Conservation (phyloP, 2,797 vertebrate species). For the Acanthurus leucopareius region DNA sequence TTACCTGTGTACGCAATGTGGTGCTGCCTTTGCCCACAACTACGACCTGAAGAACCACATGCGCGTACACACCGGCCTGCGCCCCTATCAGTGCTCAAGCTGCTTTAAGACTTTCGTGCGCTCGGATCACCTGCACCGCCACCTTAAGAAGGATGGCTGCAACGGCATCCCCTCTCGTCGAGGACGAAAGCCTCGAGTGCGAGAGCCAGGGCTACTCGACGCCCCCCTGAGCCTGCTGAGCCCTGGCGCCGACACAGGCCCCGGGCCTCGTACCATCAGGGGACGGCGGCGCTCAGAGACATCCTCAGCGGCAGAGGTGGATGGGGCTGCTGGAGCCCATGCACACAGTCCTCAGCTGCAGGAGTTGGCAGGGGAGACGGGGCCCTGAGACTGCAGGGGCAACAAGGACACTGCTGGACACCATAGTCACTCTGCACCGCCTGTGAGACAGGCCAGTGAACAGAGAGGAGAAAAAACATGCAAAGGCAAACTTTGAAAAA, state of each 20-base stretch:
- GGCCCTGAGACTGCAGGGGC: constrained; percentile 74
- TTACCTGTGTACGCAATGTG: constrained; percentile 97
- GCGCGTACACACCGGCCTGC: constrained; percentile 97
- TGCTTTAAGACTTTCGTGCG: constrained; percentile 99
- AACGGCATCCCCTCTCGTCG: constrained; percentile 95
- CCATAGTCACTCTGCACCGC: constrained; percentile 76
- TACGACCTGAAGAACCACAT: constrained; percentile 99
- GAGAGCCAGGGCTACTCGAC: constrained; percentile 85
- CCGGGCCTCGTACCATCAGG: constrained; percentile 77
- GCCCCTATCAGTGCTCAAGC: constrained; percentile 99
- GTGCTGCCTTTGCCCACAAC: constrained; percentile 98
- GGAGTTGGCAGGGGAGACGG: constrained; percentile 75
- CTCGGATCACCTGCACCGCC: constrained; percentile 97
- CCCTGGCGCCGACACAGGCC: constrained; percentile 62
- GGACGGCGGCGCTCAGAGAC: constrained; percentile 81
- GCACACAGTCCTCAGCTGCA: constrained; percentile 81
- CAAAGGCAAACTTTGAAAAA: constrained; percentile 85
- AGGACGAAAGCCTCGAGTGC: constrained; percentile 92
- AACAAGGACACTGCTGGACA: constrained; percentile 75
- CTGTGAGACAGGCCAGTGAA: constrained; percentile 79
- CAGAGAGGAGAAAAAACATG: constrained; percentile 83
- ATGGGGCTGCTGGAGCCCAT: constrained; percentile 67
- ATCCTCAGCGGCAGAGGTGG: constrained; percentile 58
- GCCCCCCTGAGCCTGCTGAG: constrained; percentile 70
- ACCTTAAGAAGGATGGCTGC: constrained; percentile 99